Conservation (phyloP, 2,113 vertebrate genomes). For the Speoplatyrhinus poulsoni region DNA sequence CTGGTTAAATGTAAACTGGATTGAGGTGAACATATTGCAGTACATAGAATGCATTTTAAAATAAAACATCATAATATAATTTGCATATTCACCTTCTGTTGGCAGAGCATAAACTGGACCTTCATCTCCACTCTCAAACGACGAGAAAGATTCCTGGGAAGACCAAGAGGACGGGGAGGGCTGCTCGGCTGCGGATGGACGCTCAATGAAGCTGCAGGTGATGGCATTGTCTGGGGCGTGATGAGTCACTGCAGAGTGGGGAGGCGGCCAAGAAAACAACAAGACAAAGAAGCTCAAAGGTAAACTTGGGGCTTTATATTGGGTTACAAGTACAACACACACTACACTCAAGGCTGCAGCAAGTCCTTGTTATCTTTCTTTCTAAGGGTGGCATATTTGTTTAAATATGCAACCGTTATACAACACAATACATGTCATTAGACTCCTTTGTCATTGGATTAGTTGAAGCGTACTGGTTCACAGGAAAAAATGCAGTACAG, state of each 20-base stretch:
- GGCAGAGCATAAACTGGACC: constrained; percentile 94
- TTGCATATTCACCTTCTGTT: constrained; percentile 83
- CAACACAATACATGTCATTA: too few species aligned
- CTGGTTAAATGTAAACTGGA: too few species aligned
- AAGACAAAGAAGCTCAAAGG: constrained; percentile 58
- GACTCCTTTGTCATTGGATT: too few species aligned
- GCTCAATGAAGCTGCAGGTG: constrained; percentile 97
- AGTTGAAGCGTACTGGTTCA: too few species aligned
- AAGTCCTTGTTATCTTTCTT: too few species aligned
- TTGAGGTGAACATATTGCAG: too few species aligned
- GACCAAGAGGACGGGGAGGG: constrained; percentile 96
- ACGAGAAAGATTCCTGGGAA: constrained; percentile 94
- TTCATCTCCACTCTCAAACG: constrained; percentile 93
- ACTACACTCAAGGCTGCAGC: constrained; percentile 21
- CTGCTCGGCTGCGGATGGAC: constrained; percentile 87
- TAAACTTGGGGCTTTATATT: constrained; percentile 55
- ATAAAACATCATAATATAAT: too few species aligned
- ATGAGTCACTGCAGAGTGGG: constrained; percentile 84
- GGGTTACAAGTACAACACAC: constrained; percentile 67
- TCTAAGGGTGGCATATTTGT: too few species aligned
- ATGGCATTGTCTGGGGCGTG: constrained; percentile 94
- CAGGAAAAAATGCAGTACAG: too few species aligned
- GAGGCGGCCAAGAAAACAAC: constrained; percentile 37
- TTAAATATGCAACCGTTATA: too few species aligned
- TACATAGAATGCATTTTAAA: too few species aligned